Conservation (phyloP, 2,113 vertebrate species). For the Aramus guarauna region DNA sequence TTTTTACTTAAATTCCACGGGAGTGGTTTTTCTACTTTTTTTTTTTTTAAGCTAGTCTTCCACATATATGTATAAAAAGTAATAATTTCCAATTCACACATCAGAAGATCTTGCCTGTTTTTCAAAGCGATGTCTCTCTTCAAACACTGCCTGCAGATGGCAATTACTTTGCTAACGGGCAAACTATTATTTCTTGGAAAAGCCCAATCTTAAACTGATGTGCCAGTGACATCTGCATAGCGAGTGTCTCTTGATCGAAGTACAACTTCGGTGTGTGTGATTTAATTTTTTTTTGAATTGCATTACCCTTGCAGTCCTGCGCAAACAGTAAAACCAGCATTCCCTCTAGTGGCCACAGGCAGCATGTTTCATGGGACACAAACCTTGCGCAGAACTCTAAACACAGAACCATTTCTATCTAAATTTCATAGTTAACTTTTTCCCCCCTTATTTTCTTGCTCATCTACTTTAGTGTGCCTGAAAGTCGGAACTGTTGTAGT, state of each 20-base stretch:
- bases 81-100: not conserved
- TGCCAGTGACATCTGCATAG: too few relatives aligned
- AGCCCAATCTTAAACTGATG: not conserved
- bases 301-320: not conserved
- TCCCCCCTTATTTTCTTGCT: not conserved
- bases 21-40: not conserved
- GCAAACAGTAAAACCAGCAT: not conserved
- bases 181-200: not conserved
- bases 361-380: too few relatives aligned
- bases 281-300: not conserved
- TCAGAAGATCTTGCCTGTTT: not conserved
- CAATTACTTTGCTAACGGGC: not conserved
- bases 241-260: not conserved
- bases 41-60: not conserved
- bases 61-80: not conserved
- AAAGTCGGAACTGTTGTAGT: not conserved
- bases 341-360: constrained; percentile 21
- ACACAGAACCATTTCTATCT: not conserved
- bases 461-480: not conserved
- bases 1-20: not conserved
- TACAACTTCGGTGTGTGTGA: accelerated
- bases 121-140: not conserved
- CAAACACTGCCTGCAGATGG: not conserved
- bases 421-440: too few relatives aligned
- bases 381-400: not conserved